These are phyloP conservation scores for Acestrorhynchus altus DNA, from an alignment of 2,797 vertebrate species.

Conservation along the genomic window DNA sequence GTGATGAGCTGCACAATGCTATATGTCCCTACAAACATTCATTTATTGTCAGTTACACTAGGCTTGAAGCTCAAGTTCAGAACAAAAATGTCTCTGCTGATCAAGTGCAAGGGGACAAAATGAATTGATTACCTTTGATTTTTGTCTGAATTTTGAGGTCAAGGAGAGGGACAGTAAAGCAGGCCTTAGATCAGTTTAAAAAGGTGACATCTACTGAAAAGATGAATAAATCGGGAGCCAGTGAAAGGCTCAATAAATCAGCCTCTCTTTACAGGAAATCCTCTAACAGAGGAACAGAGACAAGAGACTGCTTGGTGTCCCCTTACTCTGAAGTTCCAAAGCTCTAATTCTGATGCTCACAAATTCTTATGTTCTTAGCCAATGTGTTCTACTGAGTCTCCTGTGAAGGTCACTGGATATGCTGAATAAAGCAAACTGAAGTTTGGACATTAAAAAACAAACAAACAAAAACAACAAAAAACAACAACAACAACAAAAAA, in stretches of 20 bases:
- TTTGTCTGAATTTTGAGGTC: background rate
- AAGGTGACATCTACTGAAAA: background rate
- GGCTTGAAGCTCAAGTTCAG: too few relatives aligned
- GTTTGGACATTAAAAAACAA: background rate
- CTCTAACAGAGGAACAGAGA: background rate
- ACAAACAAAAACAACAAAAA: too few relatives aligned
- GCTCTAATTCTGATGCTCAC: background rate
- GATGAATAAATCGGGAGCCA: background rate
- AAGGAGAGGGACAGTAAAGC: too few relatives aligned
- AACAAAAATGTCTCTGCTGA: background rate
- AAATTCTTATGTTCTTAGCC: slow-evolving; percentile 1
- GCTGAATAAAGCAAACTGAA: background rate
- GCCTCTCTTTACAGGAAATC: background rate
- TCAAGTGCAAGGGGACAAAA: background rate
- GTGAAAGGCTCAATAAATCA: slow-evolving; percentile 5
- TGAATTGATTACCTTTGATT: background rate
- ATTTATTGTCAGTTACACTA: too few relatives aligned
- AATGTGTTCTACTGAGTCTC: background rate
- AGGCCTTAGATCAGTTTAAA: background rate
- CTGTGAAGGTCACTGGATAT: background rate
- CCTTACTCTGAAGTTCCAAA: background rate
- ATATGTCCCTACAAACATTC: too few relatives aligned
- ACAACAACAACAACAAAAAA: too few relatives aligned
- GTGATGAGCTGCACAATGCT: too few relatives aligned
- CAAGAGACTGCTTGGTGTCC: background rate